phyloP scores from a whole-genome alignment of 1,140 invertebrate species.

The Drosophila mayri region DNA sequence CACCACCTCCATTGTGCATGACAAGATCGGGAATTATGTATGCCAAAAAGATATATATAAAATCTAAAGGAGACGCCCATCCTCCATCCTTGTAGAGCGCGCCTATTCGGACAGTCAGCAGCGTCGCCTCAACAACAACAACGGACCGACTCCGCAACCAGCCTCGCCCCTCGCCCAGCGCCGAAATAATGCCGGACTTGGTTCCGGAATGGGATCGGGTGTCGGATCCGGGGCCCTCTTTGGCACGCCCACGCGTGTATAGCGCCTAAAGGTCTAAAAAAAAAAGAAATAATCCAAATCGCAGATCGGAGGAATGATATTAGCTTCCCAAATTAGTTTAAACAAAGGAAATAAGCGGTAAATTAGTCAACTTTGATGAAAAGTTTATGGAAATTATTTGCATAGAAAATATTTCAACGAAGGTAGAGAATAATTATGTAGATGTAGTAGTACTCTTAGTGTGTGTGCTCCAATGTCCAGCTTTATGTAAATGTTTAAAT shows the following conservation, averaged over 20 bases:
- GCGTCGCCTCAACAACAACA: conserved; percentile 77
- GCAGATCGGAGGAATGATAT: conserved; percentile 48
- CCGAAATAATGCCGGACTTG: conserved; percentile 55
- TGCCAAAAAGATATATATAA: conserved; percentile 27
- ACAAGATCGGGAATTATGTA: conserved; percentile 33
- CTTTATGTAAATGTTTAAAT: conserved; percentile 77
- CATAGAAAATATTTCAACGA: conserved; percentile 62
- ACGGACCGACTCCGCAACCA: conserved; percentile 57
- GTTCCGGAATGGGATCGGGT: conserved; percentile 24
- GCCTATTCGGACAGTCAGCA: conserved; percentile 83
- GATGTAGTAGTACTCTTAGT: conserved; percentile 69
- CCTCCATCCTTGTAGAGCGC: conserved; percentile 59
- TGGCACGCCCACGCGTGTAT: conserved; percentile 80
- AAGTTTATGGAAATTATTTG: conserved; percentile 49
- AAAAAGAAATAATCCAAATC: conserved; percentile 22
- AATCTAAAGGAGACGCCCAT: conserved; percentile 9
- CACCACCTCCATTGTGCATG: conserved; percentile 53
- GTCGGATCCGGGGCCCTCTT: conserved; percentile 55
- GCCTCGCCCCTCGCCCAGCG: conserved; percentile 72
- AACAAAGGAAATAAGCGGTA: conserved; percentile 30
- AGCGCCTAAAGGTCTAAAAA: conserved; percentile 78
- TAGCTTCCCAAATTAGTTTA: conserved; percentile 49
- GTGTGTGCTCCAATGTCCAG: conserved; percentile 74
- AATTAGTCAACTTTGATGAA: conserved; percentile 55
- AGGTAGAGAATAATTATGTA: conserved; percentile 43